Percentiles rank a stretch among this genome's conserved stretches.
These are phyloP conservation scores for Prolemur simus DNA, from an alignment of 2,113 vertebrate species.

Conservation along the genomic window DNA sequence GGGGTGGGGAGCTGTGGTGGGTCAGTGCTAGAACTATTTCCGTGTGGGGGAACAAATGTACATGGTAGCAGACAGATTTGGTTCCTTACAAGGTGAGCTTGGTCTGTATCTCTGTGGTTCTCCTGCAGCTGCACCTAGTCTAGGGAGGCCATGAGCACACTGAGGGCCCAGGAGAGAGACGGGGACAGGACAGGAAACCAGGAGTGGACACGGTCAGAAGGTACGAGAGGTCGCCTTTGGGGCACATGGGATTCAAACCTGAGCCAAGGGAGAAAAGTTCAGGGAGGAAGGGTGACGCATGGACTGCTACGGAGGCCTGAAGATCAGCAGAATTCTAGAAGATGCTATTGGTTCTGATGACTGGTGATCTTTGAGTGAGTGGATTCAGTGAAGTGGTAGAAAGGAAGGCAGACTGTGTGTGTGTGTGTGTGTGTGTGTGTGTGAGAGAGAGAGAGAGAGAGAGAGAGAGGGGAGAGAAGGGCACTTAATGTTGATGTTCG, in stretches of 20 bases:
- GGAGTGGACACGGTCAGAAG: rapidly evolving
- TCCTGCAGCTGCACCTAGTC: not conserved
- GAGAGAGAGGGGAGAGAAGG: no score
- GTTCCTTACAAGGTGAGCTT: not conserved
- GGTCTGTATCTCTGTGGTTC: not conserved
- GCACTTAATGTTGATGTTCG: not conserved
- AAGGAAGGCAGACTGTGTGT: not conserved
- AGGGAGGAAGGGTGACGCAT: not conserved
- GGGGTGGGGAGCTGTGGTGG: not conserved
- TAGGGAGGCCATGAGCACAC: rapidly evolving
- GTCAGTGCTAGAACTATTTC: not conserved
- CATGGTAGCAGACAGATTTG: rapidly evolving
- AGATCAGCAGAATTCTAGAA: not conserved
- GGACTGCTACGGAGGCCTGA: not conserved
- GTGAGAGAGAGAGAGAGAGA: rapidly evolving
- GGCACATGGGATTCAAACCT: not conserved
- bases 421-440: not conserved
- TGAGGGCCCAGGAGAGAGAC: not conserved
- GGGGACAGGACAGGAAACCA: not conserved
- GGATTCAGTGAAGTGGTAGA: not conserved
- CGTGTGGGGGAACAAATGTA: not conserved
- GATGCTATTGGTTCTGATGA: not conserved
- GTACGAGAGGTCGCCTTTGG: not conserved
- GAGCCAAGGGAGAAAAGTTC: not conserved
- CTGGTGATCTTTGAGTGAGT: not conserved